Percentiles rank a stretch among this genome's conserved stretches.
Evolutionary conservation across 2,888 invertebrate genomes (phyloP).

Genomic region (Ophion ellenae): DNA sequence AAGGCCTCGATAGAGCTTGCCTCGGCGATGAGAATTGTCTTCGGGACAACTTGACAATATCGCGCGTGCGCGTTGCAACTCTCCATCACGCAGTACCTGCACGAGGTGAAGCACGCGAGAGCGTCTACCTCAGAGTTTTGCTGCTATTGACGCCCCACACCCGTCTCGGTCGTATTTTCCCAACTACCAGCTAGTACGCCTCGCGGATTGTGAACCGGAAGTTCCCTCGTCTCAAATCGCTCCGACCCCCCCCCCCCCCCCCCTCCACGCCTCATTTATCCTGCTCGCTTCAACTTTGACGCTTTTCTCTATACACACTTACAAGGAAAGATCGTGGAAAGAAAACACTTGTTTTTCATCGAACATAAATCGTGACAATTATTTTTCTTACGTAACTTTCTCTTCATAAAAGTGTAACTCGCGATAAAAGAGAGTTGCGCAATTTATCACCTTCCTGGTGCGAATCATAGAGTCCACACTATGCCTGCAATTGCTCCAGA

Average conservation of each 20-base stretch:
- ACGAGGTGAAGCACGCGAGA: background rate
- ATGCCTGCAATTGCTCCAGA: too few relatives aligned
- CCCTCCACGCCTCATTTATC: background rate
- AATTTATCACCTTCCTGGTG: background rate
- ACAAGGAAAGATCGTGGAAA: too few relatives aligned
- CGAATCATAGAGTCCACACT: too few relatives aligned
- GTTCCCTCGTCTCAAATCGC: background rate
- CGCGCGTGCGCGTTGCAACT: conserved; percentile 24
- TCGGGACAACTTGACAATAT: conserved; percentile 10
- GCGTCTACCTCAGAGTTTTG: conserved; percentile 23
- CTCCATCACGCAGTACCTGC: background rate
- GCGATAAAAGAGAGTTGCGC: background rate
- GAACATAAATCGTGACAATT: background rate
- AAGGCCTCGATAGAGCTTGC: conserved; percentile 63
- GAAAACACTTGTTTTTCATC: background rate
- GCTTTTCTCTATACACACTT: background rate
- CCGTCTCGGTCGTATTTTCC: conserved; percentile 38
- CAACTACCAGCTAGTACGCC: conserved; percentile 34
- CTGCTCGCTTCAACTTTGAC: background rate
- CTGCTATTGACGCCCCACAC: conserved; percentile 30
- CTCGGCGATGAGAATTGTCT: conserved; percentile 60
- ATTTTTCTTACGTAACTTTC: background rate
- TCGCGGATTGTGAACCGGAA: conserved; percentile 42
- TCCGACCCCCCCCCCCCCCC: too few relatives aligned
- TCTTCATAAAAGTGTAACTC: background rate